Evolutionary conservation across 2,888 invertebrate species (phyloP), one percentile per base, ranked within the genome.

Genomic region (Microctonus brassicae): DNA sequence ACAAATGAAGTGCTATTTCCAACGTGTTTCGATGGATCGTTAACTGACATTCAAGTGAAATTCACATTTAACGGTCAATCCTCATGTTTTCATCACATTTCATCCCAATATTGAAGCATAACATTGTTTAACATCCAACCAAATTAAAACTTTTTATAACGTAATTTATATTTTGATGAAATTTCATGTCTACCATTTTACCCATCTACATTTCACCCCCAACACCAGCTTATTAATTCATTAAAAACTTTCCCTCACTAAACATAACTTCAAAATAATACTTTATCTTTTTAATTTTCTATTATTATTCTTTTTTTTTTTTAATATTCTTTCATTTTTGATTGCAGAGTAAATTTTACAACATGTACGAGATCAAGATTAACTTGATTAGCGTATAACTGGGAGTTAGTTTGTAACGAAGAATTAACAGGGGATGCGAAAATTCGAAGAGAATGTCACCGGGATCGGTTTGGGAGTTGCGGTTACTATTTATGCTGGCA

Each of bases 371-470:
- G 67, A 73, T 47, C 47, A 17, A 47, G 47, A 17, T n/a, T 47
- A 47, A 47, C 4, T 47, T 17, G 47, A 47, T 47, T 47, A 47
- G 17, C 17, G 47, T 47, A 47, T 22, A 61, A 33, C 24, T 22
- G 26, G n/a, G 10, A 20, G 22, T 24, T 33, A 29, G 57, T 58
- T 52, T 17, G 33, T 29, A 47, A 24, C 26, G 62, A 69, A 36
- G 74, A 80, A 76, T 71, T 66, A 70, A 73, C 83, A 77, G 82
- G 86, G 84, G 82, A 86, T 86, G 86, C 84, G 79, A 86, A 79
- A 81, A 78, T 76, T 81, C 79, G 79, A 75, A 80, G 83, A 83
- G 80, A 81, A 84, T 83, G 83, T 81, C 82, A 81, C 81, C 75
- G 78, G 81, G 82, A 79, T 75, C 79, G 77, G 80, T 80, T 80